These are phyloP conservation scores for Ennomos fuscantarius DNA, from an alignment of 2,888 invertebrate species.

Conservation along the genomic window DNA sequence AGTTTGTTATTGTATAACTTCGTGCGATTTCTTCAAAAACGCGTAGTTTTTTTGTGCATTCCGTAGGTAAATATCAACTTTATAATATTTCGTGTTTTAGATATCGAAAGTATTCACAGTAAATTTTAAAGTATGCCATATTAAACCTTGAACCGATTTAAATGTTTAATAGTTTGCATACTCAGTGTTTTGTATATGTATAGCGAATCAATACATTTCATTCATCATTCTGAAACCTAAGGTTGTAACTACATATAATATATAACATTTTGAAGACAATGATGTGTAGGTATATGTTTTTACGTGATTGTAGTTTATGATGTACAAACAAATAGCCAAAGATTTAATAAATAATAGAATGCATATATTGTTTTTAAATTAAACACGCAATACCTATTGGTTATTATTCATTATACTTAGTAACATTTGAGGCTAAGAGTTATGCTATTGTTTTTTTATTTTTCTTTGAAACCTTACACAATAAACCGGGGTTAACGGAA, in stretches of 20 bases:
- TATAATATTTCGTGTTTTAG: constrained; percentile 9
- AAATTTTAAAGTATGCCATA: constrained; percentile 12
- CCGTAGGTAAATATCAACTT: constrained; percentile 11
- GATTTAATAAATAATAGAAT: constrained; percentile 77
- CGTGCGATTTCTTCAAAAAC: constrained; percentile 18
- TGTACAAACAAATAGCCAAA: constrained; percentile 80
- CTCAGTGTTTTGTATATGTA: constrained; percentile 41
- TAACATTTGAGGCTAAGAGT: too few species aligned
- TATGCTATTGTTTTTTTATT: too few species aligned
- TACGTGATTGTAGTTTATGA: constrained; percentile 79
- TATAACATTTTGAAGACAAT: constrained; percentile 73
- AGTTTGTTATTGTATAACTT: constrained; percentile 14
- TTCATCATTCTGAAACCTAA: constrained; percentile 76
- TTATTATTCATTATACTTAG: too few species aligned
- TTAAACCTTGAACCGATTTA: constrained; percentile 12
- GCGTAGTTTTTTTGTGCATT: constrained; percentile 11
- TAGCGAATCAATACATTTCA: constrained; percentile 53
- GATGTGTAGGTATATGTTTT: constrained; percentile 80
- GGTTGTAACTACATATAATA: constrained; percentile 78
- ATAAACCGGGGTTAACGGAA: too few species aligned
- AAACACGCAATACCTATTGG: too few species aligned
- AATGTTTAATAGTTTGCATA: constrained; percentile 44
- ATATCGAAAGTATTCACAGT: constrained; percentile 9
- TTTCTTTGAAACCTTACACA: too few species aligned
- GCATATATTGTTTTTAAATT: constrained; percentile 48